phyloP scores from a whole-genome alignment of 2,888 invertebrate genomes.

The Polia nebulosa region DNA sequence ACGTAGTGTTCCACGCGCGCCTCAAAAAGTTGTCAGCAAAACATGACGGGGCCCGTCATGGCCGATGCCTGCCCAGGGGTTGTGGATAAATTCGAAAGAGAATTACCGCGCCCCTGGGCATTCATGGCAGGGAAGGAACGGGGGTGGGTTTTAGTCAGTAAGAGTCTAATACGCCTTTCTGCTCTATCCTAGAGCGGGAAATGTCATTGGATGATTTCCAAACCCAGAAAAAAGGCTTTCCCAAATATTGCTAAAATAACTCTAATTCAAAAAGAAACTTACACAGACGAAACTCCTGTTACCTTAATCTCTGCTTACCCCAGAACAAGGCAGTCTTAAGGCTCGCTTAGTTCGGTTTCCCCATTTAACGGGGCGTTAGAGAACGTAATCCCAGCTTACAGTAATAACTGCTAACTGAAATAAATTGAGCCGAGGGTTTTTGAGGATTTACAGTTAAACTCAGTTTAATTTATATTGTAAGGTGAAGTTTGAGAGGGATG shows the following conservation, averaged over 20 bases:
- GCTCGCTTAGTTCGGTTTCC: constrained; percentile 48
- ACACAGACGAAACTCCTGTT: constrained; percentile 34
- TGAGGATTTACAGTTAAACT: constrained; percentile 47
- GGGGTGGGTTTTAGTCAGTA: too few relatives aligned
- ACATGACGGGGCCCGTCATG: too few relatives aligned
- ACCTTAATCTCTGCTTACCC: constrained; percentile 52
- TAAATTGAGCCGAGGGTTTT: constrained; percentile 57
- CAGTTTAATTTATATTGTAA: constrained; percentile 47
- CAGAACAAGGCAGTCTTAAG: constrained; percentile 49
- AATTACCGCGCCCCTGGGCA: too few relatives aligned
- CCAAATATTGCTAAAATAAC: neutral
- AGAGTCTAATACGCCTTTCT: too few relatives aligned
- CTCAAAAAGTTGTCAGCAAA: too few relatives aligned
- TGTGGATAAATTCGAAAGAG: too few relatives aligned
- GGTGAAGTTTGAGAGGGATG: neutral
- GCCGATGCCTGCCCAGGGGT: too few relatives aligned
- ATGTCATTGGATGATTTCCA: too few relatives aligned
- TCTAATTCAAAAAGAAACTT: neutral
- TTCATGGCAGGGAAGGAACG: too few relatives aligned
- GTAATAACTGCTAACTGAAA: constrained; percentile 66
- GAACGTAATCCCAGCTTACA: constrained; percentile 62
- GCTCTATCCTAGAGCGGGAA: too few relatives aligned
- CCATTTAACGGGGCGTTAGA: constrained; percentile 54
- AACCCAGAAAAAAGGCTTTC: neutral
- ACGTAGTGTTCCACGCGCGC: too few relatives aligned